Conservation (phyloP, 2,113 vertebrate species). For the Macrotis lagotis region DNA sequence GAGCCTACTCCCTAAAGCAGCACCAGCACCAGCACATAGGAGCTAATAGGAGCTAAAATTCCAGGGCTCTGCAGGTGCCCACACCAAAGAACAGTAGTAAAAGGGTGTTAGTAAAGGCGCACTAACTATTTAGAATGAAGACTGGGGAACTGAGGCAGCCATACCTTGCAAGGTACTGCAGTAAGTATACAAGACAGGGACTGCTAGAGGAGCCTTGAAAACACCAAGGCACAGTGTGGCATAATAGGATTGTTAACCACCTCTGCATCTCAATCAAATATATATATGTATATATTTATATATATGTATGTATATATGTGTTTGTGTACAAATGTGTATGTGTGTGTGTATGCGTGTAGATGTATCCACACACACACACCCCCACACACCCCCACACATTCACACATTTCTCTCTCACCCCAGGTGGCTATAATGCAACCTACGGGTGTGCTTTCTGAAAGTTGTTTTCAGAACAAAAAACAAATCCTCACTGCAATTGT, state of each 20-base stretch:
- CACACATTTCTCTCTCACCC: neutral
- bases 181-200: constrained; percentile 35
- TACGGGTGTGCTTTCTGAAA: neutral
- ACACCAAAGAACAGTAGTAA: constrained; percentile 35
- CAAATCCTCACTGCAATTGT: neutral
- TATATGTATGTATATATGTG: neutral
- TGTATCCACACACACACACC: neutral
- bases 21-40: constrained; percentile 49
- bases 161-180: neutral
- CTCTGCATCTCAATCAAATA: constrained; percentile 22
- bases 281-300: neutral
- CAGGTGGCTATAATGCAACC: neutral
- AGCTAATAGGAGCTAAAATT: constrained; percentile 60
- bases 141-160: constrained; percentile 28
- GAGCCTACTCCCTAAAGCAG: constrained; percentile 49
- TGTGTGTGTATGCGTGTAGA: neutral
- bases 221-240: constrained; percentile 38
- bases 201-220: constrained; percentile 33
- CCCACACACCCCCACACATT: neutral
- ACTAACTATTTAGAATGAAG: constrained; percentile 44
- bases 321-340: neutral
- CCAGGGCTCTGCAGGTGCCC: constrained; percentile 59
- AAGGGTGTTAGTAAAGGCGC: constrained; percentile 65
- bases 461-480: constrained; percentile 34
- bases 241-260: neutral